Evolutionary conservation across 1,140 invertebrate species (phyloP).

Genomic region (Listronotus oregonensis): DNA sequence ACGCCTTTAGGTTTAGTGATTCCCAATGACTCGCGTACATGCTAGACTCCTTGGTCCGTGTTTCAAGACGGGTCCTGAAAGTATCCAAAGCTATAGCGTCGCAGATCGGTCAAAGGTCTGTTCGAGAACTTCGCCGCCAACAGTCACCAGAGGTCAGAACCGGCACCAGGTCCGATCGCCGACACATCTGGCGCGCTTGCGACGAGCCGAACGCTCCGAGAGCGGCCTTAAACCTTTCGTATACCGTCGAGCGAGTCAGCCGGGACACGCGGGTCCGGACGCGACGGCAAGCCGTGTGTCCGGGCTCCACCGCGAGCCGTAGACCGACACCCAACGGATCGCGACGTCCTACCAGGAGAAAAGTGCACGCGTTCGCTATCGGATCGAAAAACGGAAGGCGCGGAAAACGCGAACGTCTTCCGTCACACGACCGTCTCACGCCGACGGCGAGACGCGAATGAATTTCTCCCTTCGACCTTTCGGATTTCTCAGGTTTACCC

Average conservation of each 20-base stretch:
- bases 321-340: constrained; percentile 57
- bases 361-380: constrained; percentile 14
- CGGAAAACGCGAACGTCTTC: constrained; percentile 17
- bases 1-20: constrained; percentile 61
- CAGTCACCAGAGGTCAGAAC: constrained; percentile 48
- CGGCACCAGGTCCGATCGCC: constrained; percentile 34
- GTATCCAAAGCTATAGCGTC: constrained; percentile 65
- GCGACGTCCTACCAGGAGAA: constrained; percentile 52
- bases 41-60: constrained; percentile 91
- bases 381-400: constrained; percentile 41
- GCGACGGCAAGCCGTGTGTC: too few species aligned
- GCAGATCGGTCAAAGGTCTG: constrained; percentile 57
- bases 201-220: constrained; percentile 42
- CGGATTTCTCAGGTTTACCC: too few species aligned
- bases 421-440: too few species aligned
- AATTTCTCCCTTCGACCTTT: too few species aligned
- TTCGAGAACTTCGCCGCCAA: constrained; percentile 52
- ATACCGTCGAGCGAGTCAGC: constrained; percentile 16
- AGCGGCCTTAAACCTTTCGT: constrained; percentile 19
- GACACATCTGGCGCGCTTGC: constrained; percentile 44
- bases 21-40: constrained; percentile 79
- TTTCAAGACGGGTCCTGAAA: constrained; percentile 83
- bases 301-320: constrained; percentile 49
- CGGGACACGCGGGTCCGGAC: constrained; percentile 3
- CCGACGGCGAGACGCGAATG: too few species aligned